These are phyloP conservation scores for Enteromius treurensis DNA, from an alignment of 2,797 vertebrate species.

Conservation along the genomic window DNA sequence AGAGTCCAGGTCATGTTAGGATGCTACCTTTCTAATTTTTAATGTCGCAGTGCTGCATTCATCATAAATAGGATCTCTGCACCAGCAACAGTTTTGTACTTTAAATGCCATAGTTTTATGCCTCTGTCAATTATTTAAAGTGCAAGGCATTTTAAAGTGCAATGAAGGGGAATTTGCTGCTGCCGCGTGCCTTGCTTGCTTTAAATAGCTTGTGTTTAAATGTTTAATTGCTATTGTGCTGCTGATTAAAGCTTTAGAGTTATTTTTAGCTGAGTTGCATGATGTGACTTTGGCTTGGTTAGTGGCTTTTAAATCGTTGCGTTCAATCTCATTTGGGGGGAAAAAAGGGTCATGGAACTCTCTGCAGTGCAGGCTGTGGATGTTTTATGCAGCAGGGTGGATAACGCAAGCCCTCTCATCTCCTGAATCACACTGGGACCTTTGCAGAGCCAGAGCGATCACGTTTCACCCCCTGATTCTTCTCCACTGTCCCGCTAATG, in stretches of 20 bases:
- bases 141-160: background rate
- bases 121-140: slow-evolving; percentile 56
- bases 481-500: slow-evolving; percentile 69
- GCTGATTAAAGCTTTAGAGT: background rate
- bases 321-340: slow-evolving; percentile 34
- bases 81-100: slow-evolving; percentile 7
- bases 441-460: slow-evolving; percentile 64
- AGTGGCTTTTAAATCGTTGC: slow-evolving; percentile 34
- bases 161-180: background rate
- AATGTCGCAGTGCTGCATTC: background rate
- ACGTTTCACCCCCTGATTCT: slow-evolving; percentile 67
- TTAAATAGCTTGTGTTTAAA: slow-evolving; percentile 25
- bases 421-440: slow-evolving; percentile 10
- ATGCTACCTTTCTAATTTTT: background rate
- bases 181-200: background rate
- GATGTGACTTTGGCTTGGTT: slow-evolving; percentile 26
- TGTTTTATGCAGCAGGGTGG: slow-evolving; percentile 47
- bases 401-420: slow-evolving; percentile 31
- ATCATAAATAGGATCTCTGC: slow-evolving; percentile 13
- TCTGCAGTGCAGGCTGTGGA: slow-evolving; percentile 4
- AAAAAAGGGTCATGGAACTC: background rate
- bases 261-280: slow-evolving; percentile 19
- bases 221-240: slow-evolving; percentile 39
- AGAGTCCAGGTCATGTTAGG: slow-evolving; percentile 32
- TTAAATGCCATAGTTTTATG: slow-evolving; percentile 49